phyloP scores from a whole-genome alignment of 2,797 vertebrate species.

The Artibeus jamaicensis region DNA sequence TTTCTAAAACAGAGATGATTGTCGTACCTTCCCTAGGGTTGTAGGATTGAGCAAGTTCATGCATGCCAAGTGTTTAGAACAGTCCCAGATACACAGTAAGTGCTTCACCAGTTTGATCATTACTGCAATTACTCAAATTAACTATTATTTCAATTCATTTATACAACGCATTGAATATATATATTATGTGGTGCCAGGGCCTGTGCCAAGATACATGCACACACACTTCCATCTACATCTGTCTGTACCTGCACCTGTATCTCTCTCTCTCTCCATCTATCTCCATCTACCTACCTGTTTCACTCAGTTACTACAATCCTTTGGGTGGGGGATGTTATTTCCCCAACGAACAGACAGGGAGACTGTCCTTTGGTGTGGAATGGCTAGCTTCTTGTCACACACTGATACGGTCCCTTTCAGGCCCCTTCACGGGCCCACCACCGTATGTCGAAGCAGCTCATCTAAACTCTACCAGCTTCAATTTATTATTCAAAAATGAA shows the following conservation, averaged over 20 bases:
- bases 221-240: not conserved
- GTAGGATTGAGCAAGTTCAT: not conserved
- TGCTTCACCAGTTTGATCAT: not conserved
- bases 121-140: slow-evolving; percentile 29
- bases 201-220: not conserved
- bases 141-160: not conserved
- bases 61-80: not conserved
- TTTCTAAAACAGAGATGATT: not conserved
- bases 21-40: not conserved
- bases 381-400: not conserved
- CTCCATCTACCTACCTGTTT: not conserved
- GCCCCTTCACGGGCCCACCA: not conserved
- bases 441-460: not conserved
- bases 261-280: not conserved
- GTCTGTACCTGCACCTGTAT: not conserved
- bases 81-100: not conserved
- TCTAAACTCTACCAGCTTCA: not conserved
- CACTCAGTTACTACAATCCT: not conserved
- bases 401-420: not conserved
- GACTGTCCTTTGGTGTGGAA: not conserved
- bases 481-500: not conserved
- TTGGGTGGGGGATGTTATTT: not conserved
- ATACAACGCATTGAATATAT: not conserved
- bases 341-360: not conserved
- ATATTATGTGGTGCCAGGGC: not conserved